phyloP scores from a whole-genome alignment of 2,888 invertebrate species.

The Epinotia demarniana region DNA sequence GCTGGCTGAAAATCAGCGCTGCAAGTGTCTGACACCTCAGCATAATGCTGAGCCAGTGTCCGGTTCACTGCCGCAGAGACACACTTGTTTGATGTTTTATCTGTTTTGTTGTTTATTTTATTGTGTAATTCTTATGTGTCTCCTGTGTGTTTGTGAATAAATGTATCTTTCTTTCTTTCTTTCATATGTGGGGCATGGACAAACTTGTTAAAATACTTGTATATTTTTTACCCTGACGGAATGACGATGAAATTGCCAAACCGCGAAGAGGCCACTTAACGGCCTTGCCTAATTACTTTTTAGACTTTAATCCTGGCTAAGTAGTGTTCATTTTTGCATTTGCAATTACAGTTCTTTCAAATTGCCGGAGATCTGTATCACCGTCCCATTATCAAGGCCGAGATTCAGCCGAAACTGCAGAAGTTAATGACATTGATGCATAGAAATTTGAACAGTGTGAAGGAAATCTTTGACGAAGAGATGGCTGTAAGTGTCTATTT shows the following conservation, averaged over 20 bases:
- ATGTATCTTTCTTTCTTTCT: too few species aligned
- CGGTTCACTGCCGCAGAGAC: too few species aligned
- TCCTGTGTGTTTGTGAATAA: too few species aligned
- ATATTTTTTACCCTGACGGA: background rate
- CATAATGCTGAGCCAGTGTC: too few species aligned
- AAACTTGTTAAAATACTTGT: background rate
- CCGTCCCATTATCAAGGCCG: constrained; percentile 89
- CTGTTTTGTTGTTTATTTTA: too few species aligned
- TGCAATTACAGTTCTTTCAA: constrained; percentile 86
- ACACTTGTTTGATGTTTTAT: too few species aligned
- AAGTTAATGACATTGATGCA: constrained; percentile 87
- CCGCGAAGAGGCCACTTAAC: background rate
- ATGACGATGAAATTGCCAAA: background rate
- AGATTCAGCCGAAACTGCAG: constrained; percentile 88
- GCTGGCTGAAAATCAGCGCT: too few species aligned
- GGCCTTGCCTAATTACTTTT: too few species aligned
- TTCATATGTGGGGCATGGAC: too few species aligned
- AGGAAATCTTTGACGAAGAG: constrained; percentile 86
- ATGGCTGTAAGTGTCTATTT: constrained; percentile 67
- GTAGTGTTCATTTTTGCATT: background rate
- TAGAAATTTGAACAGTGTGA: constrained; percentile 86
- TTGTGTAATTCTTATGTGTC: too few species aligned
- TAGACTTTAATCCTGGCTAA: background rate
- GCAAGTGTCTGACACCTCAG: too few species aligned
- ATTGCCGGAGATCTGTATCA: constrained; percentile 90